phyloP scores from a whole-genome alignment of 64 coral and sea anemone species.

The Anthopleura sola region DNA sequence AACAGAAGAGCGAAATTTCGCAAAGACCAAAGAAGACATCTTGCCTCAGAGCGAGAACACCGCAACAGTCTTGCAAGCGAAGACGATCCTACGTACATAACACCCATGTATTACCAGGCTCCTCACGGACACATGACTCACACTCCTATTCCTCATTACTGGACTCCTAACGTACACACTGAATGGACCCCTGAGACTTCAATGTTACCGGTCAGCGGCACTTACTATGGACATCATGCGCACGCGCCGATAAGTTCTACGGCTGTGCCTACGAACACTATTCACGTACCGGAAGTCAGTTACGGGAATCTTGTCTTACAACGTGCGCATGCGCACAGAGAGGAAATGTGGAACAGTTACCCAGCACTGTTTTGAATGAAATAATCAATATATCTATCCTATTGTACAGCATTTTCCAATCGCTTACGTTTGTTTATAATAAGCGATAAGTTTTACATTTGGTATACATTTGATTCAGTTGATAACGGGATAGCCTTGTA shows the following conservation, averaged over 20 bases:
- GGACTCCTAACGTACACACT: background rate
- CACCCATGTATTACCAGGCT: slow-evolving; percentile 19
- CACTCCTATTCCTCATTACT: background rate
- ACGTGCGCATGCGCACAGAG: slow-evolving; percentile 1
- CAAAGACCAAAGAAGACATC: slow-evolving; percentile 37
- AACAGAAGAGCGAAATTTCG: slow-evolving; percentile 67
- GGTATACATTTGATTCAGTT: slow-evolving; percentile 3
- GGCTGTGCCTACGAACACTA: slow-evolving; percentile 21
- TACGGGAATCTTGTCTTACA: slow-evolving; percentile 21
- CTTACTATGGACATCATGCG: slow-evolving; percentile 20
- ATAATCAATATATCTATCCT: background rate
- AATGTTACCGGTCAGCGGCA: slow-evolving; percentile 1
- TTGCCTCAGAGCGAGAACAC: slow-evolving; percentile 24
- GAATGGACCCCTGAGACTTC: slow-evolving; percentile 13
- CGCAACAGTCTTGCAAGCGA: slow-evolving; percentile 1
- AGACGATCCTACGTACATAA: slow-evolving; percentile 11
- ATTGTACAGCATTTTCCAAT: background rate
- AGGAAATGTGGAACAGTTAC: slow-evolving; percentile 16
- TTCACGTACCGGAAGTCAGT: slow-evolving; percentile 20
- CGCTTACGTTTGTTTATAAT: background rate
- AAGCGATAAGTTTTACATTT: slow-evolving; percentile 21
- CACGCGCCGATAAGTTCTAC: slow-evolving; percentile 10
- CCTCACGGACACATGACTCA: slow-evolving; percentile 20
- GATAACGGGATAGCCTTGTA: background rate
- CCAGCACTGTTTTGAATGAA: background rate